phyloP scores from a whole-genome alignment of 92 coral and sea anemone genomes.

The Nematostella vectensis region DNA sequence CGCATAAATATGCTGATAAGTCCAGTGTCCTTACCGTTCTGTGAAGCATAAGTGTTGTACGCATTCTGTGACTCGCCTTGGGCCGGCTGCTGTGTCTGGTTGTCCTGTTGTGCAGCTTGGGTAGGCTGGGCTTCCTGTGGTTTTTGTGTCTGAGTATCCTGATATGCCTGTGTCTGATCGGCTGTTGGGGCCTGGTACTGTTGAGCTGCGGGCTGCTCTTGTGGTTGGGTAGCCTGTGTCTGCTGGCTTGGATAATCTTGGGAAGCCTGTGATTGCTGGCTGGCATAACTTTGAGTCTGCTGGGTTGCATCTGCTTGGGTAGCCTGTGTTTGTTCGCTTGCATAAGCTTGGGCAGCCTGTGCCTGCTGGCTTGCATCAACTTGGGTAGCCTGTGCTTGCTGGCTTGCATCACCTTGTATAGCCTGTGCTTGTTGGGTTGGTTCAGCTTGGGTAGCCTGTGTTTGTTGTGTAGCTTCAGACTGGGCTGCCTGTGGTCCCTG shows the following conservation, averaged over 20 bases:
- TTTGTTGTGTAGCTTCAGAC: neutral
- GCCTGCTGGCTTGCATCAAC: neutral
- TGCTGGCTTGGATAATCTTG: neutral
- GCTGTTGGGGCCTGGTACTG: conserved; percentile 9
- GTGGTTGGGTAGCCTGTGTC: conserved; percentile 8
- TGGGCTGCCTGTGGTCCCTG: conserved; percentile 1
- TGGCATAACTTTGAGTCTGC: conserved; percentile 2
- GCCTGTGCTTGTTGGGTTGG: neutral
- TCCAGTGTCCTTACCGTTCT: no score
- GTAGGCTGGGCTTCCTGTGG: conserved; percentile 11
- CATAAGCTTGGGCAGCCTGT: neutral
- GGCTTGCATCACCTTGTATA: neutral
- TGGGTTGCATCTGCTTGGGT: neutral
- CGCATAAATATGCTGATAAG: no score
- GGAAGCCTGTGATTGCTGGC: neutral
- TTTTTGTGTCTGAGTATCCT: conserved; percentile 12
- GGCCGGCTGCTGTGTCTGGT: conserved; percentile 7
- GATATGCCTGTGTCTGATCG: conserved; percentile 11
- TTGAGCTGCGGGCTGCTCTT: neutral
- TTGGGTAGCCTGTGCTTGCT: conserved; percentile 5
- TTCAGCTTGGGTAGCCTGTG: conserved; percentile 5
- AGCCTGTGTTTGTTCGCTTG: neutral
- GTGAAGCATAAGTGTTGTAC: no score
- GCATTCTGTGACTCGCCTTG: no score
- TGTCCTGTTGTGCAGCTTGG: conserved; percentile 11